Conservation (phyloP, 2,888 invertebrate genomes). For the Melinaea menophilus region DNA sequence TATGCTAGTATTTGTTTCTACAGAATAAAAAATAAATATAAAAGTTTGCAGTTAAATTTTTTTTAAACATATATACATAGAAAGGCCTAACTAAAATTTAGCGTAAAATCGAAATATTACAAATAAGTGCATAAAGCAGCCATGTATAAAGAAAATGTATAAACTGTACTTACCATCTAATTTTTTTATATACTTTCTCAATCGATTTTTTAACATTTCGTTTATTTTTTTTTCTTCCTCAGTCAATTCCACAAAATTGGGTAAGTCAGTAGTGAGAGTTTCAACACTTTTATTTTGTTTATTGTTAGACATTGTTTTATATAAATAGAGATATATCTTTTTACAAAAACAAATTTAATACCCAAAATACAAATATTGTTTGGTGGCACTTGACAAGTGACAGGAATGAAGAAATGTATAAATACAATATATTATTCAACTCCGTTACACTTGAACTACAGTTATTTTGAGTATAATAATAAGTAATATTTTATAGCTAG, state of each 20-base stretch:
- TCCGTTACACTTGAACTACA: no score
- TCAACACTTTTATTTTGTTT: constrained; percentile 44
- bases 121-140: no score
- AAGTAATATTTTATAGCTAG: no score
- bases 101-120: no score
- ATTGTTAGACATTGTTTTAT: constrained; percentile 37
- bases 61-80: background rate
- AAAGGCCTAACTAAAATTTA: no score
- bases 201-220: constrained; percentile 66
- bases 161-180: constrained; percentile 57
- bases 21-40: constrained; percentile 16
- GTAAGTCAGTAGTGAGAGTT: constrained; percentile 35
- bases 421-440: no score
- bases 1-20: constrained; percentile 60
- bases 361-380: no score
- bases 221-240: constrained; percentile 50
- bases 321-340: background rate
- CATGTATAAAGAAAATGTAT: no score
- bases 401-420: no score
- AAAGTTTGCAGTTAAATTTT: background rate
- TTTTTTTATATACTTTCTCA: constrained; percentile 72
- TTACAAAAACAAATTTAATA: background rate
- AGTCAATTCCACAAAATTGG: constrained; percentile 23
- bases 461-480: no score
- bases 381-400: no score